phyloP scores from a whole-genome alignment of 2,113 vertebrate genomes.

The Heptranchias perlo region DNA sequence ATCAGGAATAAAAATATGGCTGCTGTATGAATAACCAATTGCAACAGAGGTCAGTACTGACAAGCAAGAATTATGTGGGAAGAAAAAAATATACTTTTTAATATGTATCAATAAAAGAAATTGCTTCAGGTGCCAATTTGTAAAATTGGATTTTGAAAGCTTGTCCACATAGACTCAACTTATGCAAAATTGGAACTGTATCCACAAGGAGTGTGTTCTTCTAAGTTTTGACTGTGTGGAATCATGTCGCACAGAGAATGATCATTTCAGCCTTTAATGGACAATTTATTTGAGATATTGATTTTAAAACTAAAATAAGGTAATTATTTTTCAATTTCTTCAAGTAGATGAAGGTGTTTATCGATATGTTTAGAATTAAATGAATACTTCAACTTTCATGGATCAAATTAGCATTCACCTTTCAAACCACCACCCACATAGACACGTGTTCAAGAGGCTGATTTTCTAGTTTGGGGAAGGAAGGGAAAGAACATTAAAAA shows the following conservation, averaged over 20 bases:
- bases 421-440: background rate
- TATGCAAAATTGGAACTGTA: constrained; percentile 14
- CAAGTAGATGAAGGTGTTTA: background rate
- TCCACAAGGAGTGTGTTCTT: background rate
- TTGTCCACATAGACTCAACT: background rate
- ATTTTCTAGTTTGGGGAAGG: background rate
- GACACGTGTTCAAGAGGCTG: background rate
- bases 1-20: background rate
- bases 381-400: background rate
- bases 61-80: background rate
- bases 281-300: background rate
- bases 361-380: background rate
- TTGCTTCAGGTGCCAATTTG: background rate
- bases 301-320: background rate
- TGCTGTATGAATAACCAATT: background rate
- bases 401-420: background rate
- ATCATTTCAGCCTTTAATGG: background rate
- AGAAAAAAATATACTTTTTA: background rate
- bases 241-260: background rate
- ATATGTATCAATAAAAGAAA: background rate
- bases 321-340: background rate
- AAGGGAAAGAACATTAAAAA: background rate
- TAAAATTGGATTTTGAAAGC: background rate
- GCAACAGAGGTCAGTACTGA: background rate
- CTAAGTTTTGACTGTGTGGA: background rate